phyloP scores from a whole-genome alignment of 2,797 vertebrate species.

The Ceyx erithaca region DNA sequence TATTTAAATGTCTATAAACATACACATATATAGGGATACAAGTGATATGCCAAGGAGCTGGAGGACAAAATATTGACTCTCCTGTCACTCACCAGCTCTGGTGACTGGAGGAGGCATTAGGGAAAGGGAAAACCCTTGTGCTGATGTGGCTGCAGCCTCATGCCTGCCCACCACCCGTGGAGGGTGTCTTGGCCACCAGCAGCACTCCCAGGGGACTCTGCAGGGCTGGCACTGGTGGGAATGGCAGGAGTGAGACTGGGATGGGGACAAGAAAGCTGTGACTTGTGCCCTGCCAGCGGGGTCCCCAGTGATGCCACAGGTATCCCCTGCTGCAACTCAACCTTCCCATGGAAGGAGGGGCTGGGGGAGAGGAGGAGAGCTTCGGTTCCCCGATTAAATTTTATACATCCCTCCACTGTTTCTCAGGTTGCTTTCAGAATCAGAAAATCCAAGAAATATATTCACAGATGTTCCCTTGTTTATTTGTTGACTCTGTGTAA shows the following conservation, averaged over 20 bases:
- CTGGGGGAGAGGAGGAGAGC: neutral
- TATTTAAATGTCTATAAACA: neutral
- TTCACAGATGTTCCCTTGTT: conserved; percentile 93
- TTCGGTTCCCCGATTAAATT: conserved; percentile 61
- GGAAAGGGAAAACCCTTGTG: neutral
- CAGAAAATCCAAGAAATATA: conserved; percentile 91
- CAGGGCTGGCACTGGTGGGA: accelerated
- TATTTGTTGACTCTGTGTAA: conserved; percentile 99
- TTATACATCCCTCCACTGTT: conserved; percentile 74
- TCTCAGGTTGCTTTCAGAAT: conserved; percentile 82
- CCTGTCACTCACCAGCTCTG: neutral
- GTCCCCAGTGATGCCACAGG: neutral
- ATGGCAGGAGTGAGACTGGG: neutral
- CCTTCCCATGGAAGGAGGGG: neutral
- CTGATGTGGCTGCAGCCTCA: neutral
- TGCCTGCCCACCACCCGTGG: neutral
- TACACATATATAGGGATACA: neutral
- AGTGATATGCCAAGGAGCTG: neutral
- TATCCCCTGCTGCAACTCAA: neutral
- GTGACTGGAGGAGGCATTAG: neutral
- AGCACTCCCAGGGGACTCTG: neutral
- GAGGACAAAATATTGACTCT: neutral
- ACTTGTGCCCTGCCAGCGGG: neutral
- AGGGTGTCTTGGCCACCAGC: neutral
- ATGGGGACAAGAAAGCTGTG: accelerated